Conservation (phyloP, 2,888 invertebrate genomes). For the Cryptophagus acutangulus region DNA sequence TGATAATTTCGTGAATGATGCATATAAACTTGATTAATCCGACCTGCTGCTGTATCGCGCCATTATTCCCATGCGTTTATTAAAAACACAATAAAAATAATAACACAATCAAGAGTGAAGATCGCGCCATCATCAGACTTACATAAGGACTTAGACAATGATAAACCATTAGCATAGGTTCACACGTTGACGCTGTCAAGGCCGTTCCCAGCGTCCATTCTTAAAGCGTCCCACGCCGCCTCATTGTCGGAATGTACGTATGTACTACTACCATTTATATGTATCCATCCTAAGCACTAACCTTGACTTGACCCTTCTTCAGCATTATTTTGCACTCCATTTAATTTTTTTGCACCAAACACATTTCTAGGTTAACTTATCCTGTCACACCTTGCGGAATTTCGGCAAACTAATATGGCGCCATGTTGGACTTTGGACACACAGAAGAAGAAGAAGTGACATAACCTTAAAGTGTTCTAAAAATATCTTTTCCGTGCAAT, state of each 20-base stretch:
- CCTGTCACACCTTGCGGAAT: too few species aligned
- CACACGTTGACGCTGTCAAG: conserved; percentile 41
- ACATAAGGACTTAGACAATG: conserved; percentile 24
- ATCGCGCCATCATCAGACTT: conserved; percentile 17
- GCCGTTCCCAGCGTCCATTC: conserved; percentile 34
- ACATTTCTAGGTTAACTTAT: too few species aligned
- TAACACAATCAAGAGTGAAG: conserved; percentile 20
- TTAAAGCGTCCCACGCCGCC: conserved; percentile 35
- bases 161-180: conserved; percentile 35
- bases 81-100: conserved; percentile 13
- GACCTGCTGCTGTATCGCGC: too few species aligned
- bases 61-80: not conserved
- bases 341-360: too few species aligned
- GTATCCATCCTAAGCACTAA: conserved; percentile 26
- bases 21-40: too few species aligned
- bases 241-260: conserved; percentile 21
- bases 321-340: too few species aligned
- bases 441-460: too few species aligned
- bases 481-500: conserved; percentile 3
- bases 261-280: conserved; percentile 4
- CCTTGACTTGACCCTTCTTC: conserved; percentile 39
- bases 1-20: too few species aligned
- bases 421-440: too few species aligned
- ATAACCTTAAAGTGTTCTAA: too few species aligned
- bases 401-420: too few species aligned